phyloP scores from a whole-genome alignment of 2,888 invertebrate genomes.

The Corbicula japonica region DNA sequence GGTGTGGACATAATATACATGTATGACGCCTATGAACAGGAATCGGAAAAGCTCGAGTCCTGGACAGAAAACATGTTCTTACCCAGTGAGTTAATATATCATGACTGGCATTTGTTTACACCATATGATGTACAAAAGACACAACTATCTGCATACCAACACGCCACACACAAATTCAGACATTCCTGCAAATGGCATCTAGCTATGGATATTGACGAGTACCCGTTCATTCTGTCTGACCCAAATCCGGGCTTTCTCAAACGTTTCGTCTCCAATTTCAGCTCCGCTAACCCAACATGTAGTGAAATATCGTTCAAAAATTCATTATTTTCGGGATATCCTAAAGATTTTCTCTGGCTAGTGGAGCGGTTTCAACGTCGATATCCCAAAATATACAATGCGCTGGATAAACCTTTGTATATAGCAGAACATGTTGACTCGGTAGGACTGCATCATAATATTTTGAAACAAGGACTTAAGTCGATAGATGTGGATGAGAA shows the following conservation, averaged over 20 bases:
- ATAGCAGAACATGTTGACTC: neutral
- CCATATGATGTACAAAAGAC: neutral
- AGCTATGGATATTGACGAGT: constrained; percentile 20
- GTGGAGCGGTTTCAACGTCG: constrained; percentile 15
- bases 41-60: neutral
- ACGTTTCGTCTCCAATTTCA: neutral
- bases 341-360: constrained; percentile 1
- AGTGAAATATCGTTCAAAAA: neutral
- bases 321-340: neutral
- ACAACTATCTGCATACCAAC: neutral
- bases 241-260: neutral
- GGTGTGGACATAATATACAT: constrained; percentile 18
- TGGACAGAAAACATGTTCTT: neutral
- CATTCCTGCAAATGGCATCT: constrained; percentile 6
- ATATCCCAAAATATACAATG: neutral
- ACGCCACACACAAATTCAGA: neutral
- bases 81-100: neutral
- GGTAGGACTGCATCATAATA: neutral
- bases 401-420: constrained; percentile 7
- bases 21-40: constrained; percentile 1
- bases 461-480: neutral
- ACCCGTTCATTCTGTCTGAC: constrained; percentile 2
- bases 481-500: neutral
- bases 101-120: neutral
- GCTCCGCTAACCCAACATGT: neutral